Conservation (phyloP, 2,113 vertebrate genomes). For the Sphyrna mokarran region DNA sequence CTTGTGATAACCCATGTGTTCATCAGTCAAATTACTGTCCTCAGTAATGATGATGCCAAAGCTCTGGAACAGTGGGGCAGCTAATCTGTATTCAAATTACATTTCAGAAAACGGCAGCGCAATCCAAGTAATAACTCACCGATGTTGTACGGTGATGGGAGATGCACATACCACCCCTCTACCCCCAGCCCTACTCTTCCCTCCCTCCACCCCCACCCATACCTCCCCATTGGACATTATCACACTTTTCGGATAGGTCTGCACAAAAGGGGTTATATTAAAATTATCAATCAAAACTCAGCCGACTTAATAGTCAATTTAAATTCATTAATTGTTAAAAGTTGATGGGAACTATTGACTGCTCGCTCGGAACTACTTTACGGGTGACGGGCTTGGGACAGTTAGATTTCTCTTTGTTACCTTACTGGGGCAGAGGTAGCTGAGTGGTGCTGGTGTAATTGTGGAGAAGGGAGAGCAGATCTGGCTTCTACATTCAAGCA, state of each 20-base stretch:
- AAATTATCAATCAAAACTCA: slow-evolving; percentile 83
- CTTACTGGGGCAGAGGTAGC: neutral
- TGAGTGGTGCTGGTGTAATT: neutral
- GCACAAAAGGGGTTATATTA: slow-evolving; percentile 70
- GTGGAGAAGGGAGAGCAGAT: neutral
- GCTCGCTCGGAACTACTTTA: slow-evolving; percentile 46
- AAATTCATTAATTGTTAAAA: slow-evolving; percentile 83
- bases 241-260: slow-evolving; percentile 77
- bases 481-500: neutral
- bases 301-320: slow-evolving; percentile 81
- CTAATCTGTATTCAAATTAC: slow-evolving; percentile 95
- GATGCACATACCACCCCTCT: slow-evolving; percentile 40
- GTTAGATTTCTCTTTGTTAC: slow-evolving; percentile 32
- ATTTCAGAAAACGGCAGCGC: slow-evolving; percentile 64
- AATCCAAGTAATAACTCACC: slow-evolving; percentile 75
- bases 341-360: slow-evolving; percentile 54
- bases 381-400: slow-evolving; percentile 19
- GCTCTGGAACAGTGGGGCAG: slow-evolving; percentile 75
- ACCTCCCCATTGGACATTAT: slow-evolving; percentile 69
- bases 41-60: slow-evolving; percentile 75
- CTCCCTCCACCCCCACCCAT: slow-evolving; percentile 40
- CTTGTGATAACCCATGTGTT: slow-evolving; percentile 87
- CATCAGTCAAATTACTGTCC: slow-evolving; percentile 80
- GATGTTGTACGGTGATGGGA: slow-evolving; percentile 58
- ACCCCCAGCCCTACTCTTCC: neutral